phyloP scores from a whole-genome alignment of 2,888 invertebrate genomes.

The Ctena decussata region DNA sequence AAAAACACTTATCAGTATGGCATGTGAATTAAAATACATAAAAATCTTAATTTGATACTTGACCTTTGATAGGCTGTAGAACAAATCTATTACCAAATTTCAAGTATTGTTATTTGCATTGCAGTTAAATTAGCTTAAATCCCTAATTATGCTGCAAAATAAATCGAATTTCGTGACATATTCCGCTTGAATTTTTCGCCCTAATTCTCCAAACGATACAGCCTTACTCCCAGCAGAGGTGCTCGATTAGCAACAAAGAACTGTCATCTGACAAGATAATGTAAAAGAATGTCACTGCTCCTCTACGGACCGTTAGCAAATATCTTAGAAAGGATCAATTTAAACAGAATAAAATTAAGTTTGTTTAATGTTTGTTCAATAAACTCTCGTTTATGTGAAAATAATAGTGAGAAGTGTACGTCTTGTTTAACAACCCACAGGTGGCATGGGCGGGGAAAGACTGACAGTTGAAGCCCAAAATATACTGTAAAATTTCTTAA shows the following conservation, averaged over 20 bases:
- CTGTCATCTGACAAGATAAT: conserved; percentile 59
- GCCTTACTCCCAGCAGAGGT: not conserved
- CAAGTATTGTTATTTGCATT: conserved; percentile 10
- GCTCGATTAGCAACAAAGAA: not conserved
- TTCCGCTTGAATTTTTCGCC: not conserved
- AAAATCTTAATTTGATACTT: conserved; percentile 12
- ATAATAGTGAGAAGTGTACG: conserved; percentile 29
- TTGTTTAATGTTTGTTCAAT: conserved; percentile 31
- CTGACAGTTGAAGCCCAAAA: not conserved
- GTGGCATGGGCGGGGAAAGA: not conserved
- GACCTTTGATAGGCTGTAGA: conserved; percentile 2
- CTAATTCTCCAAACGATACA: not conserved
- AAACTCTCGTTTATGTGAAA: conserved; percentile 20
- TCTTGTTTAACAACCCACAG: conserved; percentile 14
- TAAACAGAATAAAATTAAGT: conserved; percentile 62
- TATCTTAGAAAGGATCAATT: conserved; percentile 47
- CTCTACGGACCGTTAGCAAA: conserved; percentile 44
- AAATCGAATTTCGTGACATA: conserved; percentile 7
- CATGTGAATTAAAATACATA: conserved; percentile 6
- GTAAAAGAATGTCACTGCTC: conserved; percentile 38
- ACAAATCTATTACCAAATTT: conserved; percentile 3
- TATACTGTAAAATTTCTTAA: no score
- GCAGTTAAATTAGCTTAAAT: not conserved
- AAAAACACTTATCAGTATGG: not conserved
- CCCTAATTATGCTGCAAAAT: conserved; percentile 8